Evolutionary conservation across 1,140 invertebrate species (phyloP).

Genomic region (Phthorimaea operculella): DNA sequence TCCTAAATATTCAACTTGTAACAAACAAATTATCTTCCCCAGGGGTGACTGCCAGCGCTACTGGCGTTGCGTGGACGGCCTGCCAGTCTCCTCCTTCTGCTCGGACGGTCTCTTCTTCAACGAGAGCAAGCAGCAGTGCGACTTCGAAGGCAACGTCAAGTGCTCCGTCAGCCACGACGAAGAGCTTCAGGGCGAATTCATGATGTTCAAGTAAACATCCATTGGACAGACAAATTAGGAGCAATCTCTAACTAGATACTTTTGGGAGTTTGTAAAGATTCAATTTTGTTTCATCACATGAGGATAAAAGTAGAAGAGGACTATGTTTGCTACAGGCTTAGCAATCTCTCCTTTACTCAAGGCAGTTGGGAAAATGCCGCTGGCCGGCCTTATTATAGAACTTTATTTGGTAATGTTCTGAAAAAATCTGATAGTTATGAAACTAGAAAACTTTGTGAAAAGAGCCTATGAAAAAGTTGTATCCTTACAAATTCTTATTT

Average conservation of each 20-base stretch:
- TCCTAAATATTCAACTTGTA: no score
- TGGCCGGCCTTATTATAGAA: no score
- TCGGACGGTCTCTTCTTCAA: constrained; percentile 52
- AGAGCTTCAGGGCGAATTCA: constrained; percentile 45
- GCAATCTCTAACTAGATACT: constrained; percentile 28
- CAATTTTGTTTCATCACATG: no score
- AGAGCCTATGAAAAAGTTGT: not conserved
- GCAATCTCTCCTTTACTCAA: not conserved
- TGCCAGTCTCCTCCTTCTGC: constrained; percentile 34
- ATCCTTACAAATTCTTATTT: not conserved
- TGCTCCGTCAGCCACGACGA: constrained; percentile 29
- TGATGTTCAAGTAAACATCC: constrained; percentile 33
- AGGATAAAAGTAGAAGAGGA: not conserved
- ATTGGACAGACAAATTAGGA: constrained; percentile 18
- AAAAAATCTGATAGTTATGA: not conserved
- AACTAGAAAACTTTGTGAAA: not conserved
- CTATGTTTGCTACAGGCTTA: not conserved
- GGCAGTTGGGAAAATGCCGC: no score
- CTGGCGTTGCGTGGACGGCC: constrained; percentile 41
- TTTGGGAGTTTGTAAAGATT: not conserved
- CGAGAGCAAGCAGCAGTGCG: constrained; percentile 38
- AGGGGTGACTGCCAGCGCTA: constrained; percentile 54
- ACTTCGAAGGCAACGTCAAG: constrained; percentile 48
- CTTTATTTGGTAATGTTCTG: no score
- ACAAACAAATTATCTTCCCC: no score